Percentiles rank a stretch among this genome's conserved stretches.
Evolutionary conservation across 2,797 vertebrate species (phyloP).

Genomic region (Argyrosomus regius): DNA sequence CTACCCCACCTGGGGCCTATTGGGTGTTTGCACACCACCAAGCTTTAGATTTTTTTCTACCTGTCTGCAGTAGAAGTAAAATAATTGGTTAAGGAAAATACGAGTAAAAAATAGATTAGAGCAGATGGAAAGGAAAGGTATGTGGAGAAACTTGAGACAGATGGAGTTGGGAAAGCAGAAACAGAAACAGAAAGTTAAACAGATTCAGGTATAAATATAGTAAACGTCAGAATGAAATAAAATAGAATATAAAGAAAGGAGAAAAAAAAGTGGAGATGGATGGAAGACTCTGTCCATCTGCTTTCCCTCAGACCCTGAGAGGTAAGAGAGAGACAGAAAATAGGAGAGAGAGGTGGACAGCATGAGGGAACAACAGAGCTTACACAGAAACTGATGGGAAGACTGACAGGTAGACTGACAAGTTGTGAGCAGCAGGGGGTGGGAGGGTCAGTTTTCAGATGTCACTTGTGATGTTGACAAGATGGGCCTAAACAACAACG

Average conservation of each 20-base stretch:
- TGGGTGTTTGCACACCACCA: neutral
- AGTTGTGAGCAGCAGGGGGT: slow-evolving; percentile 62
- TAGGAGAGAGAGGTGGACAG: slow-evolving; percentile 28
- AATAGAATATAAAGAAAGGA: slow-evolving; percentile 5
- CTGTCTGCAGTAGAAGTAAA: slow-evolving; percentile 1
- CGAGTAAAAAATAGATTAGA: neutral
- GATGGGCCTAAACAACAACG: slow-evolving; percentile 59
- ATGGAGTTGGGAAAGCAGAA: neutral
- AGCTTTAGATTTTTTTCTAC: neutral
- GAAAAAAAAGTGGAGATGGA: neutral
- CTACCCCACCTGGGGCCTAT: neutral
- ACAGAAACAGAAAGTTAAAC: neutral
- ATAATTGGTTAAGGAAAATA: neutral
- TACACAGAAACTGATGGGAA: slow-evolving; percentile 45
- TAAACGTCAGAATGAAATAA: slow-evolving; percentile 2
- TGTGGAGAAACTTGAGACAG: neutral
- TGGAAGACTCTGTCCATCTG: slow-evolving; percentile 7
- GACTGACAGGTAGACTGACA: slow-evolving; percentile 71
- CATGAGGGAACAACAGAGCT: slow-evolving; percentile 34
- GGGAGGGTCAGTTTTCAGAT: slow-evolving; percentile 58
- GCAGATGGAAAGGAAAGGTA: neutral
- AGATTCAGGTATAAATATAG: neutral
- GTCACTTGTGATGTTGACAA: slow-evolving; percentile 69
- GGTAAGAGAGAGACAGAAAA: slow-evolving; percentile 36
- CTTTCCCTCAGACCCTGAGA: slow-evolving; percentile 32